Conservation (phyloP, 2,888 invertebrate species). For the Drosophila recens region DNA sequence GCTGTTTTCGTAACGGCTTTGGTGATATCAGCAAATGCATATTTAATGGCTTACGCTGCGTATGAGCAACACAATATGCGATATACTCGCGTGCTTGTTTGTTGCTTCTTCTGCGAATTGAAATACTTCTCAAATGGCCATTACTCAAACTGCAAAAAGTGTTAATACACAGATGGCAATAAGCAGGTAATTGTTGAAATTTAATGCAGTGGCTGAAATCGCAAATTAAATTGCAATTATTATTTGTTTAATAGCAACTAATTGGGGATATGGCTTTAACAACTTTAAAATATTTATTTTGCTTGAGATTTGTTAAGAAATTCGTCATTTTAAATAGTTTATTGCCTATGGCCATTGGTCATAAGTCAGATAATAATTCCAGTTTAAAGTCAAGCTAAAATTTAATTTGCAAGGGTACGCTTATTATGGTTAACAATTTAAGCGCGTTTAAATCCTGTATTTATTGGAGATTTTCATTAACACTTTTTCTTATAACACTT, state of each 20-base stretch:
- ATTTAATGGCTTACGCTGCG: slow-evolving; percentile 75
- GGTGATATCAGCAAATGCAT: slow-evolving; percentile 79
- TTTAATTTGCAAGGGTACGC: neutral
- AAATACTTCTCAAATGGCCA: slow-evolving; percentile 34
- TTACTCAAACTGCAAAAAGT: slow-evolving; percentile 32
- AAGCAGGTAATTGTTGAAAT: too few species aligned
- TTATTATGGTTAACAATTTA: neutral
- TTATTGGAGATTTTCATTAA: neutral
- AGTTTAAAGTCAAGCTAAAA: neutral
- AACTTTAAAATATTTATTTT: neutral
- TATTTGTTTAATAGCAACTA: neutral
- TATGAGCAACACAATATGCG: slow-evolving; percentile 61
- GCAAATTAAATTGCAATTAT: neutral
- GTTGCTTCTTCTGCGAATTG: slow-evolving; percentile 25
- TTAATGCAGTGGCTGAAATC: neutral
- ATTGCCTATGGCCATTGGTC: too few species aligned
- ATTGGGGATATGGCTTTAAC: neutral
- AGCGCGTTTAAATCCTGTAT: neutral
- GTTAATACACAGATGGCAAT: too few species aligned
- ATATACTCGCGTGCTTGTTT: slow-evolving; percentile 24
- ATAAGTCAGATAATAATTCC: too few species aligned
- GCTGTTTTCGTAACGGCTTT: slow-evolving; percentile 77
- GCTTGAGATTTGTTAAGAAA: neutral
- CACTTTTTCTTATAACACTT: neutral
- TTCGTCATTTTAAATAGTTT: too few species aligned